Evolutionary conservation across 2,888 invertebrate species (phyloP).

Genomic region (Pammene fasciana): DNA sequence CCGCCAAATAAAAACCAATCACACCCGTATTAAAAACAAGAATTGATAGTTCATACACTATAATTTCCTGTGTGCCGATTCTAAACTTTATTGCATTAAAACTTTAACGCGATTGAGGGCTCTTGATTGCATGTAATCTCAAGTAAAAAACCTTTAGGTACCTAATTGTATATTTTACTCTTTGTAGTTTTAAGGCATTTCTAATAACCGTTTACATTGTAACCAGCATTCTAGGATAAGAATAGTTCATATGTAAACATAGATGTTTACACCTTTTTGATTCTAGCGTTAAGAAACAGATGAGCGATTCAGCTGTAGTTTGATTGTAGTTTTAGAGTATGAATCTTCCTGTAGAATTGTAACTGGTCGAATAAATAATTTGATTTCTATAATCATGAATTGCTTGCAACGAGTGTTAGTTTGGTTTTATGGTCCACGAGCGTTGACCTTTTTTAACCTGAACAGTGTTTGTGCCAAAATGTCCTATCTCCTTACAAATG

Average conservation of each 20-base stretch:
- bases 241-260: too few relatives aligned
- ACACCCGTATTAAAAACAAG: slow-evolving; percentile 31
- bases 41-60: slow-evolving; percentile 41
- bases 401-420: slow-evolving; percentile 38
- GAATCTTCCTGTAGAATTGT: slow-evolving; percentile 28
- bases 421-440: slow-evolving; percentile 31
- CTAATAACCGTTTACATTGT: too few relatives aligned
- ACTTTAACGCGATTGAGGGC: neutral
- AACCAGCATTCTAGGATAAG: too few relatives aligned
- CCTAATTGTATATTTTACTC: too few relatives aligned
- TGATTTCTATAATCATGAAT: slow-evolving; percentile 33
- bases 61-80: slow-evolving; percentile 36
- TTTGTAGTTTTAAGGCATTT: too few relatives aligned
- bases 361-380: slow-evolving; percentile 37
- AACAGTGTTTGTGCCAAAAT: neutral
- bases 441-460: slow-evolving; percentile 30
- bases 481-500: neutral
- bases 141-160: too few relatives aligned
- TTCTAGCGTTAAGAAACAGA: too few relatives aligned
- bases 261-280: too few relatives aligned
- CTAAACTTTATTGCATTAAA: slow-evolving; percentile 11
- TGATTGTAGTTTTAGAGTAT: neutral
- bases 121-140: neutral
- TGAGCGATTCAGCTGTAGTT: neutral
- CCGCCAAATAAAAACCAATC: slow-evolving; percentile 38